phyloP scores from a whole-genome alignment of 2,113 vertebrate genomes.

The Morone saxatilis region DNA sequence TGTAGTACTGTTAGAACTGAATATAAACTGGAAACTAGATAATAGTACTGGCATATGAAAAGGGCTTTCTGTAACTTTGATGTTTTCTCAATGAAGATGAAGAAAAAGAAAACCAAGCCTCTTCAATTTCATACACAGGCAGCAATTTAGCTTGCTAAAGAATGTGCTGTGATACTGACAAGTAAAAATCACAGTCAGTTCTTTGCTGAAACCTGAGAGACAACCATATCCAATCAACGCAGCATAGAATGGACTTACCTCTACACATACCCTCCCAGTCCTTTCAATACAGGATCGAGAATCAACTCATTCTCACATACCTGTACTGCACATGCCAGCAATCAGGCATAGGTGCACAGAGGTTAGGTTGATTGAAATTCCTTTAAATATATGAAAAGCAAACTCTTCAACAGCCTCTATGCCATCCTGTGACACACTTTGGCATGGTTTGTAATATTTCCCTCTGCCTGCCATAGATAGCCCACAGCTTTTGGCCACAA shows the following conservation, averaged over 20 bases:
- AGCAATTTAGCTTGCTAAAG: neutral
- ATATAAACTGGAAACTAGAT: slow-evolving; percentile 12
- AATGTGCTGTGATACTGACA: neutral
- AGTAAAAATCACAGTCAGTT: slow-evolving; percentile 1
- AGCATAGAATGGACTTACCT: neutral
- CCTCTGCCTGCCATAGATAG: neutral
- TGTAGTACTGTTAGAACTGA: slow-evolving; percentile 9
- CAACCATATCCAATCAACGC: slow-evolving; percentile 1
- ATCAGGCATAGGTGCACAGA: neutral
- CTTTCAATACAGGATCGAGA: neutral
- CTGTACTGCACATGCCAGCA: neutral
- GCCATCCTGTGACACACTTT: neutral
- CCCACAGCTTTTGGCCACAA: slow-evolving; percentile 33
- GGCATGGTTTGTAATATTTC: neutral
- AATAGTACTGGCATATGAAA: slow-evolving; percentile 7
- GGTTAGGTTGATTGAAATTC: neutral
- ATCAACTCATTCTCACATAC: neutral
- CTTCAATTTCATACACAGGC: neutral
- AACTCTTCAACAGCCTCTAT: neutral
- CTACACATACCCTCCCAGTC: neutral
- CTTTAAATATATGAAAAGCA: neutral
- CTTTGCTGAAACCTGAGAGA: slow-evolving; percentile 10
- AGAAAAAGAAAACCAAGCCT: neutral
- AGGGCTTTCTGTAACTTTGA: neutral
- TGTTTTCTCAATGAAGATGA: slow-evolving; percentile 4